Evolutionary conservation across 2,797 vertebrate genomes (phyloP).

Genomic region (Uromys caudimaculatus): DNA sequence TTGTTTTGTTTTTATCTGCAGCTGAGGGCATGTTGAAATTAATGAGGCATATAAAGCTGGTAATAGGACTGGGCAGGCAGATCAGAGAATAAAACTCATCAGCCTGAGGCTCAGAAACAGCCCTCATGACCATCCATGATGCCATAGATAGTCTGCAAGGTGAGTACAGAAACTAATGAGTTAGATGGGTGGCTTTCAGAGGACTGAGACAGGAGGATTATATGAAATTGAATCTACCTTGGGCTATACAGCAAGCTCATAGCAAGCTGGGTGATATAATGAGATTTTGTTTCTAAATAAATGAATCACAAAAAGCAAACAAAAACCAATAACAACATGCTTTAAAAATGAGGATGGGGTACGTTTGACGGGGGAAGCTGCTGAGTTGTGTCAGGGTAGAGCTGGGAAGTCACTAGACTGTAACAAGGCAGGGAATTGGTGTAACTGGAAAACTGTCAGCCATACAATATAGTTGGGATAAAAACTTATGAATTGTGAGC

Average conservation of each 20-base stretch:
- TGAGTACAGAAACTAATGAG: not conserved
- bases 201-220: not conserved
- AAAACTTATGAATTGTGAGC: not conserved
- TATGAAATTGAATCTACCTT: not conserved
- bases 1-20: not conserved
- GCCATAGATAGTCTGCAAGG: not conserved
- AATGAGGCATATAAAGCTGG: not conserved
- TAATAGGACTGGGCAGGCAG: not conserved
- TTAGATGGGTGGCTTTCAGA: not conserved
- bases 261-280: not conserved
- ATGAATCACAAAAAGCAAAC: not conserved
- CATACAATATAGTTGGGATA: not conserved
- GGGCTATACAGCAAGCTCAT: not conserved
- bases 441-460: not conserved
- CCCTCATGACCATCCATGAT: not conserved
- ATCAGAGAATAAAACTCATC: not conserved
- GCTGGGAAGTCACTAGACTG: not conserved
- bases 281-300: not conserved
- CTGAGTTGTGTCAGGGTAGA: not conserved
- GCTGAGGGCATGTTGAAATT: not conserved
- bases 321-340: not conserved
- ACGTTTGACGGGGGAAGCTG: not conserved
- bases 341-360: not conserved
- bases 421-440: not conserved
- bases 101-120: not conserved